Evolutionary conservation across 2,888 invertebrate genomes (phyloP).

Genomic region (Lumbricus terrestris): DNA sequence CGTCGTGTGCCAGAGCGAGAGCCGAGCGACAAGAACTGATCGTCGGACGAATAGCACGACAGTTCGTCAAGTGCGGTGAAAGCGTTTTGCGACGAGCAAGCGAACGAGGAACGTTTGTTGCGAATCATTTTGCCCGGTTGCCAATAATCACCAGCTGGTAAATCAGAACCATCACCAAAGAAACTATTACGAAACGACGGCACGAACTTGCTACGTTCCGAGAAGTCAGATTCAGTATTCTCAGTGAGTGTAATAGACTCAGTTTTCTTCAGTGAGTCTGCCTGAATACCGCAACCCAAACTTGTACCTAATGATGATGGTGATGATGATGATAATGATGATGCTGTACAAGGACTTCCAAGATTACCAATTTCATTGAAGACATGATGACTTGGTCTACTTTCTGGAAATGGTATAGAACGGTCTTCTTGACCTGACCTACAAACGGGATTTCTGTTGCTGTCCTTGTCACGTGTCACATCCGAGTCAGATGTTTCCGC

Average conservation of each 20-base stretch:
- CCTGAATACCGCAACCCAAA: neutral
- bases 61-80: neutral
- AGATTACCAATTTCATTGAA: neutral
- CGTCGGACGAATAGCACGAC: neutral
- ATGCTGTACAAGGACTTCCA: neutral
- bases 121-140: neutral
- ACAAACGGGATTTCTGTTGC: neutral
- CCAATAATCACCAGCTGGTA: neutral
- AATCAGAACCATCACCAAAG: neutral
- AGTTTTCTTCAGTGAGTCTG: neutral
- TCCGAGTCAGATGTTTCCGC: no score
- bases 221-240: neutral
- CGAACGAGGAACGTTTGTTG: conserved; percentile 7
- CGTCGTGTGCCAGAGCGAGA: neutral
- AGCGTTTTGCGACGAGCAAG: neutral
- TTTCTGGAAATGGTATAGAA: neutral
- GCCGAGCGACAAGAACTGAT: neutral
- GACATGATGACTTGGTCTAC: neutral
- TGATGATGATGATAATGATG: no score
- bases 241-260: neutral
- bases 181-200: neutral
- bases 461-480: neutral
- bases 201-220: neutral
- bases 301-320: neutral
- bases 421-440: neutral